These are phyloP conservation scores for Scartelaos histophorus DNA, from an alignment of 2,113 vertebrate genomes.

Conservation along the genomic window DNA sequence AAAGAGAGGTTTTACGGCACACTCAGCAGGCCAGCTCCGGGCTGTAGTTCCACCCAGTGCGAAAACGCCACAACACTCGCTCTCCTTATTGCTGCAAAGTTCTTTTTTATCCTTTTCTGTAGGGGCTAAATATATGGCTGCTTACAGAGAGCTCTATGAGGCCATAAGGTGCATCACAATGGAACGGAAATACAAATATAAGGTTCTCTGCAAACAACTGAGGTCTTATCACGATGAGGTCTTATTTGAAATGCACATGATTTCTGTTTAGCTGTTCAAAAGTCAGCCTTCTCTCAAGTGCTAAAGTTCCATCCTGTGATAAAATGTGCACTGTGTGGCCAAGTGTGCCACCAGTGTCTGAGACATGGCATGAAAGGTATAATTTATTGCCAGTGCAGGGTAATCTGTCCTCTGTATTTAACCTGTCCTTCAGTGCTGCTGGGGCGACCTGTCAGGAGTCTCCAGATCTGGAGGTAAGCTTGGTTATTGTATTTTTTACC, in stretches of 20 bases:
- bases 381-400: no score
- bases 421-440: background rate
- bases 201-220: background rate
- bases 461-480: no score
- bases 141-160: background rate
- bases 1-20: slow-evolving; percentile 69
- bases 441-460: no score
- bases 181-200: background rate
- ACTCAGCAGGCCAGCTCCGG: slow-evolving; percentile 62
- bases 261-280: background rate
- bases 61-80: slow-evolving; percentile 50
- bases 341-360: no score
- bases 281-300: background rate
- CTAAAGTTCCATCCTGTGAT: no score
- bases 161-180: background rate
- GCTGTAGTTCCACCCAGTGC: slow-evolving; percentile 63
- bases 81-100: background rate
- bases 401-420: background rate
- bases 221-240: background rate
- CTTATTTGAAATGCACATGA: background rate
- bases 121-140: background rate
- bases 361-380: no score
- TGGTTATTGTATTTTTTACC: no score
- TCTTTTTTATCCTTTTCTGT: background rate
- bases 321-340: no score